phyloP scores from a whole-genome alignment of 2,888 invertebrate genomes.

The Tipula lateralis region DNA sequence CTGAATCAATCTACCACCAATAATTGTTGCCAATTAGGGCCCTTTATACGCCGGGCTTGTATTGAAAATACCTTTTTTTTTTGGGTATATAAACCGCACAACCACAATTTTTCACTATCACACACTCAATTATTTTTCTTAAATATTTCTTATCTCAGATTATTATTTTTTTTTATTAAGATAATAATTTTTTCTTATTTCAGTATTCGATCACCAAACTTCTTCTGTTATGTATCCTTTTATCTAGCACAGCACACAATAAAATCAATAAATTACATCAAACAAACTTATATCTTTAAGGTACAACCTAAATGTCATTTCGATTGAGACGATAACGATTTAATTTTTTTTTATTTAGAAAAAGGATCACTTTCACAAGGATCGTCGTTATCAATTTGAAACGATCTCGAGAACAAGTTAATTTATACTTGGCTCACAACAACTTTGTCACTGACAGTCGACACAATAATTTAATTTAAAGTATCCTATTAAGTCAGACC shows the following conservation, averaged over 20 bases:
- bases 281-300: background rate
- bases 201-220: background rate
- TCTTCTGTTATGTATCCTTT: background rate
- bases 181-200: background rate
- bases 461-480: background rate
- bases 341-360: too few relatives aligned
- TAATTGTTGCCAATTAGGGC: conserved; percentile 41
- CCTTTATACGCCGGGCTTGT: background rate
- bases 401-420: background rate
- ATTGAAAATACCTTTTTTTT: background rate
- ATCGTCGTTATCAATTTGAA: background rate
- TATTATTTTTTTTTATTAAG: background rate
- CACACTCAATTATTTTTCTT: background rate
- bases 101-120: background rate
- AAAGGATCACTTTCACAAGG: background rate
- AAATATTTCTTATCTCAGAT: conserved; percentile 2
- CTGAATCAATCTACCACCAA: conserved; percentile 49
- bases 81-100: background rate
- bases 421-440: background rate
- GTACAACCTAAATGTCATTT: background rate
- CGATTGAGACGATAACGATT: background rate
- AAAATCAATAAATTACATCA: conserved; percentile 11
- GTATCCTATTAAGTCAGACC: background rate
- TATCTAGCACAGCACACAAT: background rate
- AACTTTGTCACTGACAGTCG: background rate